Evolutionary conservation across 2,888 invertebrate genomes (phyloP).

Genomic region (Eristalinus sepulchralis): DNA sequence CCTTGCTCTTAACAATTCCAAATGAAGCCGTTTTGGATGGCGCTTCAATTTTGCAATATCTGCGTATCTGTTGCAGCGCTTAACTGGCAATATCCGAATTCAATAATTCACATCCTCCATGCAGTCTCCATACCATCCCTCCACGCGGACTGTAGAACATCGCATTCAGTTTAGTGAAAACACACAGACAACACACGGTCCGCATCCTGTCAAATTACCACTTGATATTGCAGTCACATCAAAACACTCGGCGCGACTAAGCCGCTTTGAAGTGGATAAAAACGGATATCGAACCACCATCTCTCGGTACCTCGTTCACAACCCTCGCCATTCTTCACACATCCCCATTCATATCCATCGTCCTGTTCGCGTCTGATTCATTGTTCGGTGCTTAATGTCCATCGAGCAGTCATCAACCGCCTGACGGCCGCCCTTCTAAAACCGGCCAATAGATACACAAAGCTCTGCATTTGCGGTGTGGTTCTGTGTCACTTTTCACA

Average conservation of each 20-base stretch:
- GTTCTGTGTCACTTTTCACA: conserved; percentile 55
- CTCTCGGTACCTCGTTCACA: background rate
- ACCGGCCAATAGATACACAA: conserved; percentile 13
- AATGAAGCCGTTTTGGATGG: background rate
- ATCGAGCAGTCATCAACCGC: background rate
- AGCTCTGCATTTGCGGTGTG: conserved; percentile 48
- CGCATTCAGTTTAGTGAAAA: conserved; percentile 27
- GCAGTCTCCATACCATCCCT: background rate
- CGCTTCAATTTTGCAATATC: background rate
- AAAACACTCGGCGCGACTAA: conserved; percentile 28
- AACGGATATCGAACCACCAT: background rate
- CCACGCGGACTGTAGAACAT: background rate
- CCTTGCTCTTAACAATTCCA: background rate
- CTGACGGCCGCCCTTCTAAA: background rate
- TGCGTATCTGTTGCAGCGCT: background rate
- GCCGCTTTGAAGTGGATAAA: conserved; percentile 32
- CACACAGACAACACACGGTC: conserved; percentile 14
- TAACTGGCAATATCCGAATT: background rate
- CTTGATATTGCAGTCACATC: conserved; percentile 50
- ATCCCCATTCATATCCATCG: background rate
- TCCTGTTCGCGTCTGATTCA: background rate
- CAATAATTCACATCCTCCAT: background rate
- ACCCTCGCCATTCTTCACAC: background rate
- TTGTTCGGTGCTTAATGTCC: background rate
- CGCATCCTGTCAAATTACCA: conserved; percentile 59